Evolutionary conservation across 2,888 invertebrate species (phyloP), one percentile per base, ranked within the genome.

Genomic region (Drosophila subsilvestris): DNA sequence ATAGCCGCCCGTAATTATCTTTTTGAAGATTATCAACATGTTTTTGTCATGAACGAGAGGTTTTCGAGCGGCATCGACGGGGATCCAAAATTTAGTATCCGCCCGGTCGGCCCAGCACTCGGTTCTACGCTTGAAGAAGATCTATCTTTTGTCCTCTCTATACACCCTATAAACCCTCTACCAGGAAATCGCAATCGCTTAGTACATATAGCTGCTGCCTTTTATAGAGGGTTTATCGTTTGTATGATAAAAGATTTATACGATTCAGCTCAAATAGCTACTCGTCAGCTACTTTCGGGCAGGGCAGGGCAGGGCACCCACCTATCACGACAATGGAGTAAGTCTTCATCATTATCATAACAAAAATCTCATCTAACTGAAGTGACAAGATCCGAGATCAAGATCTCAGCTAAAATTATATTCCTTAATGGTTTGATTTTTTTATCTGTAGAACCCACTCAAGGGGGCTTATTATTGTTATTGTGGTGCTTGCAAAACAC

Each of bases 161-260:
- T 0, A 63, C 17, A 25, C 25, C 25, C 25, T n/a, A n/a, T n/a
- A n/a, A n/a, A n/a, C 51, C 47, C 50, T 37, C 2, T 10, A 10
- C 17, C 22, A n/a, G 47, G 18, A 44, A 45, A 48, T 50, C 49
- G 49, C 57, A 25, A 49, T 44, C 68, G 44, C 58, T 44, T 20
- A 29, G 25, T 58, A 48, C 37, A 25, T 14, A 32, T 32, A 49
- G 10, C 9, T 58, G 72, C 62, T 61, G 45, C 61, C 44, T 49
- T 51, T 20, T 12, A 32, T 10, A 37, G 42, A 32, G 17, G 25
- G 54, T 69, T 85, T 81, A 84, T 84, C 85, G 63, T 18, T 18
- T 7, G 71, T 69, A 67, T 63, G 55, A 74, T 86, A 86, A 76
- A 80, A 74, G 66, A 81, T 85, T 82, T 82, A 86, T 81, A 62